These are phyloP conservation scores for Melanerpes formicivorus DNA, from an alignment of 2,113 vertebrate genomes.

Conservation along the genomic window DNA sequence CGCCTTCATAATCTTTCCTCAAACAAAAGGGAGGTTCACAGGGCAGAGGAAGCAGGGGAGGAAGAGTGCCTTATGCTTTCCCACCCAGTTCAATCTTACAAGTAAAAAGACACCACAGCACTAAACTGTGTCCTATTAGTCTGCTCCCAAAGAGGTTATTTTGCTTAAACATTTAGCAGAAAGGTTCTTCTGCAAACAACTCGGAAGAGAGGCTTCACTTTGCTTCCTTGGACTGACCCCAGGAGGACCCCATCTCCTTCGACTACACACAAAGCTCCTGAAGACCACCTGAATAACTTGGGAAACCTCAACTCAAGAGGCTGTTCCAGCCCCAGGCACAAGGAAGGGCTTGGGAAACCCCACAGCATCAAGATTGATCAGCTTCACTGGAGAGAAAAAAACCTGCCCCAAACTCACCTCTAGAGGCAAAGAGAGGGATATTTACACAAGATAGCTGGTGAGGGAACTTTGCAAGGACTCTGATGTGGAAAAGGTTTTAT, in stretches of 20 bases:
- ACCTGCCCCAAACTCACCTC: not conserved
- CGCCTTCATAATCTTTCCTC: not conserved
- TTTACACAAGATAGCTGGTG: conserved; percentile 23
- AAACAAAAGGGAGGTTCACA: conserved; percentile 28
- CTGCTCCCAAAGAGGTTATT: not conserved
- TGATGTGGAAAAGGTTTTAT: conserved; percentile 9
- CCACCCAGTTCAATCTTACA: not conserved
- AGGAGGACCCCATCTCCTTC: not conserved
- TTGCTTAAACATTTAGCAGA: not conserved
- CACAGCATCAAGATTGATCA: accelerated
- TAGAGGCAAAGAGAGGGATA: not conserved
- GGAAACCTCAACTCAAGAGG: not conserved
- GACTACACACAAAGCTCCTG: not conserved
- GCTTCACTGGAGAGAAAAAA: not conserved
- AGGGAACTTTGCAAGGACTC: not conserved
- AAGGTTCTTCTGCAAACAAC: not conserved
- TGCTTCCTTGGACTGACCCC: not conserved
- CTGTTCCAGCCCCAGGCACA: not conserved
- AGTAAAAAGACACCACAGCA: not conserved
- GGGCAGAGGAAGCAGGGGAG: not conserved
- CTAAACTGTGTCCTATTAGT: not conserved
- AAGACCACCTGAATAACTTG: not conserved
- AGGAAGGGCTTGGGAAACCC: not conserved
- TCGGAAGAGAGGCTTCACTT: not conserved
- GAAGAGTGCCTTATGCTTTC: not conserved